Evolutionary conservation across 2,797 vertebrate species (phyloP).

Genomic region (Sebastes steindachneri): DNA sequence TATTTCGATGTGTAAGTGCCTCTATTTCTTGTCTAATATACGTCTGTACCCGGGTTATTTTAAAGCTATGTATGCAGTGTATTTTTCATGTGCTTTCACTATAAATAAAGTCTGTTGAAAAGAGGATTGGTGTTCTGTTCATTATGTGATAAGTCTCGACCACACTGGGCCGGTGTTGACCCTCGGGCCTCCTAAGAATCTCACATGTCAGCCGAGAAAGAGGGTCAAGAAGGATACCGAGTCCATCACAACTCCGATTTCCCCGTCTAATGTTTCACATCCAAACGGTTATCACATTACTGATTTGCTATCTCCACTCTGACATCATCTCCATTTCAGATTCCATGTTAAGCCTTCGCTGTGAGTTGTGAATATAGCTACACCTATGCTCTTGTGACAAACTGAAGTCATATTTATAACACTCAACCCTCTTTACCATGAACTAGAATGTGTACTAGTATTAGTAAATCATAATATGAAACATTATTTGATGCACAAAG

Average conservation of each 20-base stretch:
- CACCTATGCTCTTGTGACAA: slow-evolving; percentile 1
- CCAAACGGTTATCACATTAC: slow-evolving; percentile 73
- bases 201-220: slow-evolving; percentile 71
- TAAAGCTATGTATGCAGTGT: slow-evolving; percentile 31
- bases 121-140: slow-evolving; percentile 46
- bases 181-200: slow-evolving; percentile 71
- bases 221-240: slow-evolving; percentile 65
- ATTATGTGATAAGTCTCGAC: slow-evolving; percentile 61
- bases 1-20: slow-evolving; percentile 48
- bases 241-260: slow-evolving; percentile 74
- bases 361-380: slow-evolving; percentile 23
- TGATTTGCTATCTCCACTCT: slow-evolving; percentile 56
- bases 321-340: slow-evolving; percentile 73
- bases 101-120: slow-evolving; percentile 74
- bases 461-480: not conserved
- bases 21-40: slow-evolving; percentile 52
- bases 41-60: slow-evolving; percentile 47
- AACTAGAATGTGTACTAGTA: not conserved
- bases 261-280: slow-evolving; percentile 73
- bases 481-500: not conserved
- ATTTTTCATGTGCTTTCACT: slow-evolving; percentile 37
- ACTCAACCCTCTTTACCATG: not conserved
- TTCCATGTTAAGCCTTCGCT: slow-evolving; percentile 38
- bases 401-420: slow-evolving; percentile 6
- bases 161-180: slow-evolving; percentile 60